Percentiles rank a stretch among this genome's conserved stretches.
Conservation (phyloP, 2,888 invertebrate species). For the Smittia sp. region DNA sequence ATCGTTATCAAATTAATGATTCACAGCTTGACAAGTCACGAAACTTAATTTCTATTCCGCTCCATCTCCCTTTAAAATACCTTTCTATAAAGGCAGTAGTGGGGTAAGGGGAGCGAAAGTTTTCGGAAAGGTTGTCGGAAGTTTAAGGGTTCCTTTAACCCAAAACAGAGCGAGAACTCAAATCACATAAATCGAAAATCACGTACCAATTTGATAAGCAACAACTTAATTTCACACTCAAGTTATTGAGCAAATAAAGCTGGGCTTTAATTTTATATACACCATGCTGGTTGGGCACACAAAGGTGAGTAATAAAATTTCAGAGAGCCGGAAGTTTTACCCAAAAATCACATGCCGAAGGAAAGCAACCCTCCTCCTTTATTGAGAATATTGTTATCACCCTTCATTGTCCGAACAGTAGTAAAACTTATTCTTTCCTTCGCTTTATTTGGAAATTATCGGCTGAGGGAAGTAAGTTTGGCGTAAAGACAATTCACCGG, state of each 20-base stretch:
- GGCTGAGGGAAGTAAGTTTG: neutral
- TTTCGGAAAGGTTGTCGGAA: conserved; percentile 6
- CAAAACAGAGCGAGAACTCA: neutral
- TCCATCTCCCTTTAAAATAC: neutral
- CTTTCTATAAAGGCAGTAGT: neutral
- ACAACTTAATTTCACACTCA: conserved; percentile 40
- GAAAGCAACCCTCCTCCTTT: conserved; percentile 6
- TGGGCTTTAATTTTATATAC: conserved; percentile 34
- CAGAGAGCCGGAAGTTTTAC: neutral
- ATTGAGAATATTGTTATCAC: conserved; percentile 20
- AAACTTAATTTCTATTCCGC: too few species aligned
- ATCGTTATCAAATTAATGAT: too few species aligned
- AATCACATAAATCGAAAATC: conserved; percentile 34
- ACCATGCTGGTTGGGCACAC: conserved; percentile 8
- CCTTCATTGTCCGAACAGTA: conserved; percentile 11
- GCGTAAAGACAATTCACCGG: neutral
- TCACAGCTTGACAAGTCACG: too few species aligned
- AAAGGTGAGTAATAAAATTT: conserved; percentile 18
- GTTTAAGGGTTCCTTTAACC: neutral
- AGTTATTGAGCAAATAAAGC: conserved; percentile 35
- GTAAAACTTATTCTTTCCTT: conserved; percentile 10
- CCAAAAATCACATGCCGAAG: conserved; percentile 5
- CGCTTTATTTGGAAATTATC: conserved; percentile 19
- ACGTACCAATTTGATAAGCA: conserved; percentile 36
- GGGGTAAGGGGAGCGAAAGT: neutral